Base-by-base conservation (phyloP, 92 coral and sea anemone genomes). In the Galaxea fascicularis region DNA sequence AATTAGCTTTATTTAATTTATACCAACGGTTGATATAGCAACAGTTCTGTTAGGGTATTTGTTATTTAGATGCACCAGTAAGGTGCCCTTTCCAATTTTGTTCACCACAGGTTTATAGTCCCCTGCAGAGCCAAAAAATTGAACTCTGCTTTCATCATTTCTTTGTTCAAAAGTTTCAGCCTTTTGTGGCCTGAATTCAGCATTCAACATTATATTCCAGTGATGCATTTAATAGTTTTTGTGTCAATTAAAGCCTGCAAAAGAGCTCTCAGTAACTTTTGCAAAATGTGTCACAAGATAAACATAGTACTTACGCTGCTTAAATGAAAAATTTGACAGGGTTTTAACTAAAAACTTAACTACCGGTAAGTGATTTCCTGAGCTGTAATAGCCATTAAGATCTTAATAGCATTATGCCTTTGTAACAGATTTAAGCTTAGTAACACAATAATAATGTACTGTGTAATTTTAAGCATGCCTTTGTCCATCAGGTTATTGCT, bases 141-240 rank as follows among this genome's bases (percentile, higher is more conserved):
- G 46, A 67, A 27, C 31, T 67, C n/a, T 20, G 30, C 52, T 49
- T 26, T 57, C 15, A 66, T 65, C 46, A 27, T 17, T 29, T 28
- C 52, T 52, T 65, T 79, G 74, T 47, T 28, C 4, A 21, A 52
- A 17, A 52, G 66, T 31, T 56, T 63, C 84, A 64, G 10, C 65
- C 65, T 27, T 51, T 30, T 79, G 84, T 79, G 71, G 24, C 45
- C 68, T 4, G 30, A 24, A 63, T 9, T 20, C 25, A 20, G n/a
- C 27, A 26, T 21, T 47, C 74, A 25, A 64, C 65, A 64, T 78
- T 62, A 39, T 26, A 70, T 79, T 56, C 29, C 84, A 79, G 10
- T 79, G 84, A 79, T 20, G 74, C 64, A 46, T 65, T 79, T 24
- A 79, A 79, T 79, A 79, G 74, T 20, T 65, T 75, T 28, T 49